Evolutionary conservation across 2,888 invertebrate genomes (phyloP), one percentile per base, ranked within the genome.

Genomic region (Sphaerophoria taeniata): DNA sequence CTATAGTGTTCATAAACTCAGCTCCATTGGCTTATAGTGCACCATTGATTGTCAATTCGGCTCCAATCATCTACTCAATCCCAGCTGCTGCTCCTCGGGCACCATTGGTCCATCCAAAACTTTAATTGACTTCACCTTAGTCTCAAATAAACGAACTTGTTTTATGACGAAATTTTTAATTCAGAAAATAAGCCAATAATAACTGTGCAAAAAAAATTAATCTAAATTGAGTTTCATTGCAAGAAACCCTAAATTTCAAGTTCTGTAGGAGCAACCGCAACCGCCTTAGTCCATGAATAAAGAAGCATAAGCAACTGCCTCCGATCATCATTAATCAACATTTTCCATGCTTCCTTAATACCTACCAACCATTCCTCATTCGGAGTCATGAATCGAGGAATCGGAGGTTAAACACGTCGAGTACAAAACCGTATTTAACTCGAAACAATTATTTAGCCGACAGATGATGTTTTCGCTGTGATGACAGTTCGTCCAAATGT

Each of bases 311-410:
- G n/a, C n/a, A n/a, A 81, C 76, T 70, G 63, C 51, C 63, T 36
- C n/a, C n/a, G n/a, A 36, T 69, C 67, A 70, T 33, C 76, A 85
- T 85, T 85, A 85, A 85, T 85, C 85, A 85, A 76, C 67, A 77
- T 85, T 70, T 43, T 58, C 43, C 63, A 73, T 58, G 80, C 56
- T 81, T 70, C 63, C 60, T 58, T 61, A 70, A 47, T 61, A 43
- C 11, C n/a, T 43, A 43, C 39, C 39, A 43, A 49, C 61, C 69
- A 24, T 11, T 24, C 11, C 6, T 36, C 43, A 36, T 65, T 56
- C 36, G 34, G 53, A 69, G 6, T 49, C 47, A 53, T 12, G 39
- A n/a, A 5, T 60, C 60, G 24, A n/a, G 16, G 39, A 11, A 72
- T 80, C 76, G 76, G 61, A 72, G 69, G 63, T 65, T 65, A 65